Evolutionary conservation across 2,888 invertebrate genomes (phyloP), one percentile per base, ranked within the genome.

Genomic region (Alloscopus bannaensis): DNA sequence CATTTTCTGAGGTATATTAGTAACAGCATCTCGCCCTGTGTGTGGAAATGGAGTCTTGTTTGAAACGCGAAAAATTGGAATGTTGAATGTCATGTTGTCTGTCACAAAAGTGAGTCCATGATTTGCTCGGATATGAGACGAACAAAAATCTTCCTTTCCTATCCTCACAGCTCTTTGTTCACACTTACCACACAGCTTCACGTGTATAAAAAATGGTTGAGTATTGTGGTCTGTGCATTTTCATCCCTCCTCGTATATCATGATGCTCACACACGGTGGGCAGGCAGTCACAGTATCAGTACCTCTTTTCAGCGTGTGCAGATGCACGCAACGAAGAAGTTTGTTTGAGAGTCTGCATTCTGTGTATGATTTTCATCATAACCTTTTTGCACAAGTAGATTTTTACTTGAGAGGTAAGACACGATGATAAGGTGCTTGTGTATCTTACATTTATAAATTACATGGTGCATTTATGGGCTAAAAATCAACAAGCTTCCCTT

Each of bases 61-160:
- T 76, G 76, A 76, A 76, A 76, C 68, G 68, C 26, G 40, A 31
- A 42, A 8, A 40, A 40, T 60, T 76, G 76, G 76, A 76, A 76
- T 40, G 68, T 76, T 68, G 76, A 76, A 76, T 76, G 68, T 68
- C 76, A 68, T 16, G 76, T 76, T 76, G 68, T 68, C 68, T 76
- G 68, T 68, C 68, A 76, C 76, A 76, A 76, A 75, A 76, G 59
- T 76, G 73, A 73, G 68, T 76, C 76, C 76, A 76, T 76, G 68
- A 50, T 60, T 60, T 68, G 52, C 22, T 60, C 50, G 76, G 76
- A 68, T 50, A 40, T 1, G 50, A 68, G 47, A 68, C 60, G 1
- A 52, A 18, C 16, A 18, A 45, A 76, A 76, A 76, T 59, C 68
- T 68, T 76, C 68, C 52, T 6, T 8, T 75, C 18, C 18, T 62